A percentile compares a stretch with the other conserved stretches of the same genome.
These are phyloP conservation scores for Meriones unguiculatus DNA, from an alignment of 2,113 vertebrate genomes.

Conservation along the genomic window DNA sequence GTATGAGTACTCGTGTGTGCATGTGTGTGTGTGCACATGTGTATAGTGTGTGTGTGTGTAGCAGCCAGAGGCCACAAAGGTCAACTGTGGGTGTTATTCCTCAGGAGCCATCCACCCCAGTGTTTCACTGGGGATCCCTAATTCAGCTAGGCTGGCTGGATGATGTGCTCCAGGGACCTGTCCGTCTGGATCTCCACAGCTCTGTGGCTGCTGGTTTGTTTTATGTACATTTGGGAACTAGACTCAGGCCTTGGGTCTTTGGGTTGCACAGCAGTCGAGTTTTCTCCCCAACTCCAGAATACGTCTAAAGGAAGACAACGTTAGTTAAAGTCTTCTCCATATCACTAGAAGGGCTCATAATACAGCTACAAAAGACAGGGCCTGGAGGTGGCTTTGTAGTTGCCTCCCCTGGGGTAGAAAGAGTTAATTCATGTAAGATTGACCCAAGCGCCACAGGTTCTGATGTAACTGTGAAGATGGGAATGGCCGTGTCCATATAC, in stretches of 20 bases:
- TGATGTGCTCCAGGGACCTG: fast-evolving
- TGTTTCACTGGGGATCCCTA: neutral
- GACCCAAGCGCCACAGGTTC: neutral
- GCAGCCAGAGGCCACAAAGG: neutral
- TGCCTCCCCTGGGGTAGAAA: neutral
- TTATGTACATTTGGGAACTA: neutral
- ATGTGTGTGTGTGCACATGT: neutral
- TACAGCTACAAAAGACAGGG: neutral
- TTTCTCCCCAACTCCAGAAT: neutral
- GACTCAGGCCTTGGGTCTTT: neutral
- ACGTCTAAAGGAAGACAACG: neutral
- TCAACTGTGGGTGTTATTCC: neutral
- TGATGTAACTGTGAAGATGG: neutral
- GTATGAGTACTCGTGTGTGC: too few species aligned
- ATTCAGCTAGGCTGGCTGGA: neutral
- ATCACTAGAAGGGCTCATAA: neutral
- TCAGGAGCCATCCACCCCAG: neutral
- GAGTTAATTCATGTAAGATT: neutral
- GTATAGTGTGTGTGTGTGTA: neutral
- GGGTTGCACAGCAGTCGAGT: neutral
- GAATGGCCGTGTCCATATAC: neutral
- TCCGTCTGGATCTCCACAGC: neutral
- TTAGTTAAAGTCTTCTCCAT: neutral
- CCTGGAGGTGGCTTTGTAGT: neutral
- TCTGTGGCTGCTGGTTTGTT: neutral